Evolutionary conservation across 92 coral and sea anemone genomes (phyloP).

Genomic region (Actinostola sp.): DNA sequence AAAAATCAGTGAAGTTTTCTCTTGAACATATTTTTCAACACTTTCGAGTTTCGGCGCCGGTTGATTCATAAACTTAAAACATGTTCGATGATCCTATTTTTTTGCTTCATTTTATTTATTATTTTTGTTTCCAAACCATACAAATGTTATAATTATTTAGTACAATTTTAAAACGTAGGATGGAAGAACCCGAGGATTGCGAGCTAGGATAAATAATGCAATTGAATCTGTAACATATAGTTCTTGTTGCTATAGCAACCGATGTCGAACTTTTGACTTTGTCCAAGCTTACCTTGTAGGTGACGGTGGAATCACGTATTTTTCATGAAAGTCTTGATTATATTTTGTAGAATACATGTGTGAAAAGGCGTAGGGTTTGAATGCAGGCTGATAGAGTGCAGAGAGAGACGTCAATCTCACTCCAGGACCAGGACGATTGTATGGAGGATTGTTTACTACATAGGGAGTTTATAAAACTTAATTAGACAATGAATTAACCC

Average conservation of each 20-base stretch:
- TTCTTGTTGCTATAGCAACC: conserved; percentile 32
- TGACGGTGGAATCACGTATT: conserved; percentile 76
- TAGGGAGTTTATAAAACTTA: not conserved
- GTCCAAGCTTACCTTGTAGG: conserved; percentile 78
- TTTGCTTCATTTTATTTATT: no score
- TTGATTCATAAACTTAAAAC: no score
- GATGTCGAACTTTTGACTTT: not conserved
- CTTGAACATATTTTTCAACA: no score
- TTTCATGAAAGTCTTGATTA: conserved; percentile 83
- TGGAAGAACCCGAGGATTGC: no score
- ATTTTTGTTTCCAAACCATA: no score
- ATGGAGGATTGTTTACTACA: conserved; percentile 16
- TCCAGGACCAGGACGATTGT: conserved; percentile 34
- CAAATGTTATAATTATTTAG: no score
- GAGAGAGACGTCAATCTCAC: conserved; percentile 76
- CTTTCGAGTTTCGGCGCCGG: no score
- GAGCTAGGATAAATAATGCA: no score
- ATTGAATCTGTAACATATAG: not conserved
- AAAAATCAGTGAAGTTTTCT: no score
- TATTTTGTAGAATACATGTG: conserved; percentile 96
- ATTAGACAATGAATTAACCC: not conserved
- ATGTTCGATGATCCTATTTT: no score
- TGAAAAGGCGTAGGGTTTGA: conserved; percentile 93
- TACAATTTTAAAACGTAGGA: no score
- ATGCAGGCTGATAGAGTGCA: conserved; percentile 89